phyloP scores from a whole-genome alignment of 2,797 vertebrate species.

The Phaenicophaeus curvirostris region DNA sequence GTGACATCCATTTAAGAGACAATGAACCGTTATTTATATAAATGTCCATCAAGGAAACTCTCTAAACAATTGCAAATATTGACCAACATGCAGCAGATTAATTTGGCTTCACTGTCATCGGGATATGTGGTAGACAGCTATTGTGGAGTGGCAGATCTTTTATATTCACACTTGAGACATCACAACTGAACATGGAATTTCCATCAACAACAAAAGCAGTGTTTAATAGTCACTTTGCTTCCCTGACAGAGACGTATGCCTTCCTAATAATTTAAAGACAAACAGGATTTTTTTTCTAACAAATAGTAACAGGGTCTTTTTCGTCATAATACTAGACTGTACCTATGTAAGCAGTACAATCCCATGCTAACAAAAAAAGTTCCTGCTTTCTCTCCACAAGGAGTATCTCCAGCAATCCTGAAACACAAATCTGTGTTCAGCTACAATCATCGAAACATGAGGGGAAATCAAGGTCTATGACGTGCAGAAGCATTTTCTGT shows the following conservation, averaged over 20 bases:
- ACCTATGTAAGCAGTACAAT: neutral
- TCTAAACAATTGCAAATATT: conserved; percentile 67
- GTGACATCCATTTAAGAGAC: conserved; percentile 65
- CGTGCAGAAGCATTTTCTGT: neutral
- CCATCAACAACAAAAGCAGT: neutral
- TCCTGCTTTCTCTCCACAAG: neutral
- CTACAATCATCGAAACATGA: neutral
- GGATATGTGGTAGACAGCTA: neutral
- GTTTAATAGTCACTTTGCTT: conserved; percentile 1
- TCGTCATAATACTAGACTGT: conserved; percentile 11
- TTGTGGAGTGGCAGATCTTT: neutral
- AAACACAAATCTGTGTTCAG: neutral
- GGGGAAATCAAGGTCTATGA: neutral
- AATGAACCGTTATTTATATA: conserved; percentile 65
- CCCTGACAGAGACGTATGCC: neutral
- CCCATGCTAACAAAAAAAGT: neutral
- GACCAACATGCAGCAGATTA: conserved; percentile 46
- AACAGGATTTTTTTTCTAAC: neutral
- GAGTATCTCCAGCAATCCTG: neutral
- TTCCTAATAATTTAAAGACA: neutral
- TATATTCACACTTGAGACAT: neutral
- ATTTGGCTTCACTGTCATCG: conserved; percentile 17
- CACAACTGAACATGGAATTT: neutral
- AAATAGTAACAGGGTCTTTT: neutral
- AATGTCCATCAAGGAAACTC: conserved; percentile 45